Base-by-base conservation (phyloP, 2,113 vertebrate species). In the Psittacus erithacus region DNA sequence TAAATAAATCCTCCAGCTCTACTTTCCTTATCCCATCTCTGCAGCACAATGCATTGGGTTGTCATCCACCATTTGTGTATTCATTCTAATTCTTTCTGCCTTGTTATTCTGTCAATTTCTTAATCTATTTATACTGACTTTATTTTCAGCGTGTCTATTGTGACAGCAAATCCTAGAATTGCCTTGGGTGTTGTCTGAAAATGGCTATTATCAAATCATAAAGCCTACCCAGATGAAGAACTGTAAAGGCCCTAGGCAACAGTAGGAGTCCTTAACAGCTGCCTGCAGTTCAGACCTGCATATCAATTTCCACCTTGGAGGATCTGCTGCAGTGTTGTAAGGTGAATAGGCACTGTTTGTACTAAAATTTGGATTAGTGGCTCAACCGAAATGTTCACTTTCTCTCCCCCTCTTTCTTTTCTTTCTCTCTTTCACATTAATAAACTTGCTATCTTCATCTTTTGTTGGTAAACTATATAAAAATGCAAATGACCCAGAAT, bases 401-500 rank as follows among this genome's bases (percentile, higher is more conserved):
- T 78, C 85, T 28, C 39, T 65, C 64, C 10, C 69, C 65, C 33
- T 18, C 35, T 86, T 22, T 31, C 11, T 9, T 24, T 55, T 35
- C 86, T 92, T 71, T 49, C 19, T 84, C 71, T 91, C 81, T 84
- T 92, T 39, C 86, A 96, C 94, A 64, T 95, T 97, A 97, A 96
- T 97, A 97, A 93, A 97, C 93, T 96, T 88, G 80, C 93, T 95
- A 93, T 95, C 96, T 95, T 95, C 90, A 83, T 96, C 97, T 97
- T 97, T 97, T 97, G 97, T 97, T 97, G 96, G 97, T 97, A 97
- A 97, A 97, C 96, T 91, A 92, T 96, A 96, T 97, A 96, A 98
- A 97, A 97, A 97, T 97, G 98, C 97, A 97, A 97, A 98, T 97
- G 93, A 97, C 91, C 95, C 92, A 91, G 96, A 97, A 98, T 97